Base-by-base conservation (phyloP, 1,140 invertebrate genomes). In the Magallana gigas region DNA sequence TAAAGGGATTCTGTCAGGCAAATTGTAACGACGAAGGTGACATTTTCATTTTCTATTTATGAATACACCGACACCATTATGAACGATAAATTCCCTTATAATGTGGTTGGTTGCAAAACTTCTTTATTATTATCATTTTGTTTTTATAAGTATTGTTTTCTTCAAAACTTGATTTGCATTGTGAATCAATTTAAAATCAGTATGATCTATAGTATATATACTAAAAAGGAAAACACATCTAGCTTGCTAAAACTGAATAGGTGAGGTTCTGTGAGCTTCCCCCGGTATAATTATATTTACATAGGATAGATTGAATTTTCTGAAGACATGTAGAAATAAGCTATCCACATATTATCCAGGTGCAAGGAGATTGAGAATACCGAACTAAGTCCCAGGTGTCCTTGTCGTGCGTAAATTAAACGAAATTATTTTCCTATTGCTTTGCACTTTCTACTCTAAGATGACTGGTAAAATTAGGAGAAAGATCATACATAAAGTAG, bases 1-100 rank as follows among this genome's bases (percentile, higher is more conserved):
- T 36, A 12, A 76, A 76, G 68, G 23, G 68, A 76, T 12, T 76
- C 68, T 76, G 68, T 76, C 68, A 76, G 36, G 23, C 68, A 76
- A 76, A 76, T 23, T 29, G 36, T 8, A 23, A 23, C 8, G 11
- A 29, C 8, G 0, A 76, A 76, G 0, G 23, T 76, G 68, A 9
- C 68, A 71, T 71, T 29, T 76, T 76, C 36, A 76, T 76, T 76
- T 9, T 12, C 23, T 76, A 0, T 76, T 76, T 12, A 76, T 76
- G 68, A 76, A 29, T 29, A 29, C 3, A 29, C 60, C 9, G 23
- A 76, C 23, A 76, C 29, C 23, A 76, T 4, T 29, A 29, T 76
- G 8, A 29, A 23, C 18, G 23, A 76, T 8, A 76, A 48, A 76
- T 23, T 8, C 9, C 5, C 9, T 29, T 76, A 23, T 23, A 9